Percentiles rank a stretch among this genome's conserved stretches.
Evolutionary conservation across 2,888 invertebrate genomes (phyloP).

Genomic region (Lasioglossum oenotherae): DNA sequence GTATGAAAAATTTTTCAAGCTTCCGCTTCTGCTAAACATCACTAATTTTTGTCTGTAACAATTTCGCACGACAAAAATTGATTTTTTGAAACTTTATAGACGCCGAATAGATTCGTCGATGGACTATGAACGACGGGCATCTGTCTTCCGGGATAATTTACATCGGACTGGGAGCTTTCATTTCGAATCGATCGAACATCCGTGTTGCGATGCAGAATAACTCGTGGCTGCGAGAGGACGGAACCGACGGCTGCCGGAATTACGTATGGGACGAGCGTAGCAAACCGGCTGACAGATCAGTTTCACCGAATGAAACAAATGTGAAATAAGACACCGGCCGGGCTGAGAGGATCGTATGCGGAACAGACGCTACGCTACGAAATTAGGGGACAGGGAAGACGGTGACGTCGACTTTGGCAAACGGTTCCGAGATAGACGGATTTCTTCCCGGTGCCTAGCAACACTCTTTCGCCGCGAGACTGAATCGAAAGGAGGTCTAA

Average conservation of each 20-base stretch:
- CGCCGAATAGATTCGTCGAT: background rate
- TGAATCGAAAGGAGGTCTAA: constrained; percentile 42
- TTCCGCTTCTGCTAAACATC: too few relatives aligned
- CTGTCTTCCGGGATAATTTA: constrained; percentile 17
- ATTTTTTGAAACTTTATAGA: too few relatives aligned
- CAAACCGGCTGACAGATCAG: constrained; percentile 32
- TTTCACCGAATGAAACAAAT: constrained; percentile 46
- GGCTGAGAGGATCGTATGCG: background rate
- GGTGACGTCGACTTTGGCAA: background rate
- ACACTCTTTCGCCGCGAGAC: constrained; percentile 5
- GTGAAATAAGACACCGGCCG: constrained; percentile 26
- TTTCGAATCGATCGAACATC: background rate
- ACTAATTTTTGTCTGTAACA: too few relatives aligned
- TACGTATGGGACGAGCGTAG: background rate
- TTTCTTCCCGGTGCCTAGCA: constrained; percentile 39
- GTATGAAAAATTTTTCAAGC: too few relatives aligned
- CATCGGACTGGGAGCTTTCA: background rate
- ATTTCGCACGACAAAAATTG: too few relatives aligned
- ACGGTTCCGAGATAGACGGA: constrained; percentile 32
- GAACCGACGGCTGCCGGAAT: background rate
- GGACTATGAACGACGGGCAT: background rate
- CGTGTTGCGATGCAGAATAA: background rate
- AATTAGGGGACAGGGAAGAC: constrained; percentile 24
- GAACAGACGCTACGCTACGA: constrained; percentile 6
- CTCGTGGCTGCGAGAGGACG: background rate